Percentiles rank a stretch among this genome's conserved stretches.
Evolutionary conservation across 2,888 invertebrate species (phyloP).

Genomic region (Netelia melanura): DNA sequence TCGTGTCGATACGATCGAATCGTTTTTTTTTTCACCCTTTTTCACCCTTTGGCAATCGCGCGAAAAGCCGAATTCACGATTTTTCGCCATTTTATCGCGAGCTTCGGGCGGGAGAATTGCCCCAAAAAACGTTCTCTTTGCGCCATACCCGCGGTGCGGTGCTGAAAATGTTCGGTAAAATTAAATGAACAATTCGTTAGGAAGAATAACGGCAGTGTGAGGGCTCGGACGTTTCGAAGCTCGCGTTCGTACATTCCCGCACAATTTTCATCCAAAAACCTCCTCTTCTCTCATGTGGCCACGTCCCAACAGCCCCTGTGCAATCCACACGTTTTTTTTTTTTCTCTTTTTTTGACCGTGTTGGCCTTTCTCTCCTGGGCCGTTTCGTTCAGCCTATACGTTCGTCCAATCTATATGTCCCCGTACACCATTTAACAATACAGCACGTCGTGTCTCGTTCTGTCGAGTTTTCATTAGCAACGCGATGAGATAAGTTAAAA

Average conservation of each 20-base stretch:
- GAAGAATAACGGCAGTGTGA: slow-evolving; percentile 70
- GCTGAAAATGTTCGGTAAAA: slow-evolving; percentile 79
- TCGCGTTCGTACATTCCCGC: slow-evolving; percentile 31
- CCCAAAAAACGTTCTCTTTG: slow-evolving; percentile 62
- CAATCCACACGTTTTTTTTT: not conserved
- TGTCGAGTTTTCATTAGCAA: slow-evolving; percentile 50
- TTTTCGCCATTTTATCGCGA: slow-evolving; percentile 49
- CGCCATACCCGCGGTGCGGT: not conserved
- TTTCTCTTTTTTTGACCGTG: slow-evolving; percentile 32
- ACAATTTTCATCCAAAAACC: slow-evolving; percentile 63
- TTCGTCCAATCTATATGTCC: slow-evolving; percentile 13
- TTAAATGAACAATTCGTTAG: slow-evolving; percentile 81
- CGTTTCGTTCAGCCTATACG: slow-evolving; percentile 49
- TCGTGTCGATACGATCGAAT: slow-evolving; percentile 45
- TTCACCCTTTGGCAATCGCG: slow-evolving; percentile 2
- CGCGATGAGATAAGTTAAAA: slow-evolving; percentile 32
- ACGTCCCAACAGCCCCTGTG: not conserved
- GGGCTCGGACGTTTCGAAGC: slow-evolving; percentile 16
- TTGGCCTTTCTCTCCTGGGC: slow-evolving; percentile 66
- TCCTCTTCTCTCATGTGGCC: slow-evolving; percentile 56
- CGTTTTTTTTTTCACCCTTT: slow-evolving; percentile 23
- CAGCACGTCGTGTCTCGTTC: not conserved
- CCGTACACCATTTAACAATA: not conserved
- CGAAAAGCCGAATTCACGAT: slow-evolving; percentile 31
- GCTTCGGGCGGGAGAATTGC: slow-evolving; percentile 49